Evolutionary conservation across 1,140 invertebrate species (phyloP), one percentile per base, ranked within the genome.

Genomic region (Thalassaphorura encarpata): DNA sequence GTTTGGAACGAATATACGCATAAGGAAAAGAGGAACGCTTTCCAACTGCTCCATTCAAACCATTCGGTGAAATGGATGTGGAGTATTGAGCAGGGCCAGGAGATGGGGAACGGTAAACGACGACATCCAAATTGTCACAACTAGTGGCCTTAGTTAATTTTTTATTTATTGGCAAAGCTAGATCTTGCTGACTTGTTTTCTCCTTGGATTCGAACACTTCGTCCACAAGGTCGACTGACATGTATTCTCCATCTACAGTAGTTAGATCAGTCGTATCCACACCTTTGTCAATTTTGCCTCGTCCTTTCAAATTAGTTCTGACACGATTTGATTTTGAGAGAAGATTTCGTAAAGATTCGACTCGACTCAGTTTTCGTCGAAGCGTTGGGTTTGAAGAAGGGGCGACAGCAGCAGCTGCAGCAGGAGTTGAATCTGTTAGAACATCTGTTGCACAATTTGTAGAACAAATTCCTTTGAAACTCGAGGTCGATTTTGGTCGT

Each of bases 271-370:
- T 31, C 1, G 55, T 58, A 41, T 49, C 53, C 13, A 40, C 60
- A n/a, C 48, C 60, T 36, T 62, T 62, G 39, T 64, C 49, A 18
- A 53, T 43, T 53, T 51, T 59, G 4, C 23, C 31, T 56, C 19
- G 18, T 49, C 4, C n/a, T 27, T 45, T 47, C n/a, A n/a, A n/a
- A n/a, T n/a, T n/a, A 43, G 18, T 40, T 23, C 23, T 15, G 15
- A 24, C 45, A 42, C 61, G 21, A 19, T 56, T 61, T 3, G 52
- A 39, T 52, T 60, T 64, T 11, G 49, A 51, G 3, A 64, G 48
- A 21, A 80, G 64, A 61, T 77, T 77, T 60, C 78, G 67, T 27
- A 80, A 60, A 0, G 77, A 79, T 67, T 80, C 77, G 4, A 80
- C 76, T 27, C 78, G 69, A 13, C 76, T 76, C 8, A 79, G 70